These are phyloP conservation scores for Lasioglossum figueresi DNA, from an alignment of 2,888 invertebrate species.

Conservation along the genomic window DNA sequence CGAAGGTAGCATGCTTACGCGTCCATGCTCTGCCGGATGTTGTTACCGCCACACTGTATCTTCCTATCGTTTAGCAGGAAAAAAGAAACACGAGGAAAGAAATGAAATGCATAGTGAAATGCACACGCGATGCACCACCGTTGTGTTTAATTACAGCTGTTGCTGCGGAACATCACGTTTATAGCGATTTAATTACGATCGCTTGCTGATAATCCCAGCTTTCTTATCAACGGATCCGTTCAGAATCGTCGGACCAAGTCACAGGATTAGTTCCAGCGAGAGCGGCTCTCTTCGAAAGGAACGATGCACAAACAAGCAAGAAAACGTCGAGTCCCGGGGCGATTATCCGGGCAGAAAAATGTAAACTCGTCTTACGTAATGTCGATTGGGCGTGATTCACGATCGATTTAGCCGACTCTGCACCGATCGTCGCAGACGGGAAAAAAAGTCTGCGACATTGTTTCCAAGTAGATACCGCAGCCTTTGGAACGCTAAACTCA, in stretches of 20 bases:
- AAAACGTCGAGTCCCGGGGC: constrained; percentile 6
- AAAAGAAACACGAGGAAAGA: constrained; percentile 10
- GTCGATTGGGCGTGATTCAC: constrained; percentile 55
- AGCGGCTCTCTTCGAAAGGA: background rate
- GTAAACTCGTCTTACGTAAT: constrained; percentile 54
- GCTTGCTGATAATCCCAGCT: constrained; percentile 58
- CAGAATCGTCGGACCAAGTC: background rate
- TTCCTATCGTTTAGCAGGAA: constrained; percentile 13
- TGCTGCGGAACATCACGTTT: background rate
- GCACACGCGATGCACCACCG: constrained; percentile 19
- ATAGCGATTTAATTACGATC: constrained; percentile 60
- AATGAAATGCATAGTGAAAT: constrained; percentile 12
- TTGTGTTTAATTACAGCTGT: background rate
- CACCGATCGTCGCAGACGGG: constrained; percentile 44
- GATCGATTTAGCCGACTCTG: constrained; percentile 39
- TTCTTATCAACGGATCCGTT: constrained; percentile 21
- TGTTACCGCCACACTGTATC: constrained; percentile 18
- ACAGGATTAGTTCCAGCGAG: background rate
- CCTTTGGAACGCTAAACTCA: constrained; percentile 25
- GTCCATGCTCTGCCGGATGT: constrained; percentile 28
- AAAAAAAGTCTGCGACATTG: constrained; percentile 30
- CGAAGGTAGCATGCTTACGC: constrained; percentile 13
- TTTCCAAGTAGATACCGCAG: constrained; percentile 1
- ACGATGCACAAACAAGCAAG: constrained; percentile 9
- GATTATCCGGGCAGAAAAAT: constrained; percentile 27